A percentile compares a stretch with the other conserved stretches of the same genome.
Conservation (phyloP, 2,797 vertebrate genomes). For the Heliangelus exortis region DNA sequence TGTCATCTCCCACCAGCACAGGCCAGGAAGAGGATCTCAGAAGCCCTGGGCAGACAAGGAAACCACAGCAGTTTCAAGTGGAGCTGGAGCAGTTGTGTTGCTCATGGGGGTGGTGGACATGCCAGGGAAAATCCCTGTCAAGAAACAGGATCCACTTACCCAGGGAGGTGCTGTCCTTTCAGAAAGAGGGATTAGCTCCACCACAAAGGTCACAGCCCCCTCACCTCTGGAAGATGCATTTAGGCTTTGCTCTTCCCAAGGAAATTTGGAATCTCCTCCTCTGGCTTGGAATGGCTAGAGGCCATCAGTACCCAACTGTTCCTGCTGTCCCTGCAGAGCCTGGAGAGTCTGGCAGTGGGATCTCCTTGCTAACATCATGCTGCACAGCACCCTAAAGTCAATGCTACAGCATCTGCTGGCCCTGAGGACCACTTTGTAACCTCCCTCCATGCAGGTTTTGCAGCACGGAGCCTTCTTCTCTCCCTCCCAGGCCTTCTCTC, state of each 20-base stretch:
- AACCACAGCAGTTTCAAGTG: background rate
- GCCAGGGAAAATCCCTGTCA: background rate
- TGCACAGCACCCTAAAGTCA: background rate
- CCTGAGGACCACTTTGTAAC: background rate
- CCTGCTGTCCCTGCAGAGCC: background rate
- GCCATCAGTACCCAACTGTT: background rate
- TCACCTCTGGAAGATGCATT: background rate
- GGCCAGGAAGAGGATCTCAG: background rate
- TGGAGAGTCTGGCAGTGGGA: fast-evolving
- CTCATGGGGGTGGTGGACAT: fast-evolving
- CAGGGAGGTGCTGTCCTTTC: background rate
- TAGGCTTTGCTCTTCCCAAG: background rate
- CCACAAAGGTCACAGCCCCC: background rate
- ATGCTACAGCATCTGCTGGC: background rate
- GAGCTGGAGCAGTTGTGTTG: background rate
- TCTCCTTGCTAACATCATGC: background rate
- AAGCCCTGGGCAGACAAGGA: background rate
- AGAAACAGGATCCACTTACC: background rate
- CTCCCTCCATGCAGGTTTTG: background rate
- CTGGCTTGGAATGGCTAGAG: background rate
- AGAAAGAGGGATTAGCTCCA: background rate
- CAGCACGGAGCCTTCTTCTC: background rate
- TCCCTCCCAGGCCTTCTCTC: background rate
- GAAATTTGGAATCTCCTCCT: background rate
- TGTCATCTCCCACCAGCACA: background rate